Evolutionary conservation across 2,113 vertebrate species (phyloP).

Genomic region (Pachypanchax playfairii): DNA sequence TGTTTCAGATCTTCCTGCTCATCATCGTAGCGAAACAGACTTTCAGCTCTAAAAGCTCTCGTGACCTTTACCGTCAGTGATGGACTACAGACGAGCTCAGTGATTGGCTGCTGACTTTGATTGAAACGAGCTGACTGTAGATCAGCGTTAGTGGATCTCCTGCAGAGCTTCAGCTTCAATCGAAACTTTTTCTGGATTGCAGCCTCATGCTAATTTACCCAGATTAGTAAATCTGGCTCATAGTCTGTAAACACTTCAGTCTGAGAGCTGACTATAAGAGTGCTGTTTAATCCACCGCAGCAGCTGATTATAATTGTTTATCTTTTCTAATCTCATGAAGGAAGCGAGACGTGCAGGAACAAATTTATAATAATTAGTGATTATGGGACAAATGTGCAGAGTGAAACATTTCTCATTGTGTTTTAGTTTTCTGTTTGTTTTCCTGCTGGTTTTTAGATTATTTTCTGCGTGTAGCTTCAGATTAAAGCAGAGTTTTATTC

Average conservation of each 20-base stretch:
- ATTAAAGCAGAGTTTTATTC: not conserved
- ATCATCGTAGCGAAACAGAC: too few relatives aligned
- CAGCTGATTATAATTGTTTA: too few relatives aligned
- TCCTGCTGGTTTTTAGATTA: not conserved
- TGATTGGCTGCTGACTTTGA: too few relatives aligned
- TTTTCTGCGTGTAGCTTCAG: not conserved
- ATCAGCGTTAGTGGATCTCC: not conserved
- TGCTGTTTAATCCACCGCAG: not conserved
- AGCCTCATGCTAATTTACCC: constrained; percentile 4
- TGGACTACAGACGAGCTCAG: too few relatives aligned
- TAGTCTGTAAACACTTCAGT: not conserved
- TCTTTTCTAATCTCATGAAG: not conserved
- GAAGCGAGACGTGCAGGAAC: not conserved
- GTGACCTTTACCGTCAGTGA: too few relatives aligned
- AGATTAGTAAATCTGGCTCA: not conserved
- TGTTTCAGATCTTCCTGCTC: too few relatives aligned
- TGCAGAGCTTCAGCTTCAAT: not conserved
- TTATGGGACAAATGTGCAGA: not conserved
- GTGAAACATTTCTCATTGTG: not conserved
- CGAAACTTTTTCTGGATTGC: not conserved
- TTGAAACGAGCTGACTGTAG: not conserved
- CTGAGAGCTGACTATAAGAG: not conserved
- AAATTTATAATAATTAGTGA: not conserved
- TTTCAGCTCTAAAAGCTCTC: too few relatives aligned
- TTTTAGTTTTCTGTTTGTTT: not conserved